Evolutionary conservation across 92 coral and sea anemone genomes (phyloP).

Genomic region (Heliopora coerulea): DNA sequence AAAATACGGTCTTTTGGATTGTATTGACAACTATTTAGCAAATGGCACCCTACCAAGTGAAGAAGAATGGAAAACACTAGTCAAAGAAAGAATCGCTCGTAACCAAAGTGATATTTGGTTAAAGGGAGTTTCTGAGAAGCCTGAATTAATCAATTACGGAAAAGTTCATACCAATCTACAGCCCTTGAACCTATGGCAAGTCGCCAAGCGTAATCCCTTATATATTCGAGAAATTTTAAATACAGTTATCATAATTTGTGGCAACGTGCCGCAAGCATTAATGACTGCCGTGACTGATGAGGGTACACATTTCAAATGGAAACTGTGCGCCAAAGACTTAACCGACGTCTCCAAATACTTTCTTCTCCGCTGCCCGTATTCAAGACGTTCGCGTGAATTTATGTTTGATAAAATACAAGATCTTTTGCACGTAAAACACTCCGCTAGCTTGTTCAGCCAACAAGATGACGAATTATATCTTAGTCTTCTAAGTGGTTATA

Average conservation of each 20-base stretch:
- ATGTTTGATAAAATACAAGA: constrained; percentile 12
- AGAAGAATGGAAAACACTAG: not conserved
- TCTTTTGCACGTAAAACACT: not conserved
- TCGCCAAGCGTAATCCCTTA: constrained; percentile 3
- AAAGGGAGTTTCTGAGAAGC: not conserved
- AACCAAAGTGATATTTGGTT: not conserved
- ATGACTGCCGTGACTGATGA: not conserved
- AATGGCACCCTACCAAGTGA: not conserved
- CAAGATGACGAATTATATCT: not conserved
- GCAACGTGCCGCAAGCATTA: not conserved
- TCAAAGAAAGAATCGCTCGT: not conserved
- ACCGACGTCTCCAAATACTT: not conserved
- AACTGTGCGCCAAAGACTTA: not conserved
- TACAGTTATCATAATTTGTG: not conserved
- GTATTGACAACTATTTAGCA: not conserved
- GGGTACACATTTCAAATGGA: not conserved
- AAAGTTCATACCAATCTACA: not conserved
- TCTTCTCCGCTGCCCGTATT: not conserved
- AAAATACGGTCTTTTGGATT: not conserved
- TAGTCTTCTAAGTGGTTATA: not conserved
- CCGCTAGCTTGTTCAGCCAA: not conserved
- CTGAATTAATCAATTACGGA: not conserved
- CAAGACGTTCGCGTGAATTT: not conserved
- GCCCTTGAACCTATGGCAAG: not conserved
- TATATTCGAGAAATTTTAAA: not conserved